Evolutionary conservation across 2,888 invertebrate genomes (phyloP), one percentile per base, ranked within the genome.

Genomic region (Drosophila glabriapex): DNA sequence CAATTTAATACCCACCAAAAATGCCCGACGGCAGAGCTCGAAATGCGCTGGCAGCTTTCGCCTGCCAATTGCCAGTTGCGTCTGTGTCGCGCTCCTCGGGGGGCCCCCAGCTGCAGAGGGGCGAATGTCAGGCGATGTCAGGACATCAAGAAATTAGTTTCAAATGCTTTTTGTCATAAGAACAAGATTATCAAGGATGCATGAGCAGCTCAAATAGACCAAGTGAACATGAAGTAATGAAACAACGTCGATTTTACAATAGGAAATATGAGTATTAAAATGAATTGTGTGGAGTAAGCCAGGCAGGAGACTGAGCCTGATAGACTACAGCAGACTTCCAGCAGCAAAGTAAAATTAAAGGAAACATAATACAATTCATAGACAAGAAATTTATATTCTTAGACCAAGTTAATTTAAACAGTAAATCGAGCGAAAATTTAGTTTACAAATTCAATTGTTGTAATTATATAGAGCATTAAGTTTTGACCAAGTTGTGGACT

Each of bases 101-200:
- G 63, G 35, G 29, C 28, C 49, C 49, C 39, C 68, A 59, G 59
- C 43, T 76, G 74, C 39, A 70, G 78, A 83, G 69, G 73, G 80
- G 35, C 73, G 19, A 55, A 75, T 35, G 35, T 35, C 35, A 35
- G 35, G 35, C 35, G 35, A 62, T 68, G 78, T 66, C 78, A 78
- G 73, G 67, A 56, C 72, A 75, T 68, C 74, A 73, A 73, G 76
- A 85, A 89, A 85, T 86, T 89, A 83, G 81, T 80, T 86, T 81
- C 62, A 46, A 78, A 83, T 80, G 72, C n/a, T 65, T 60, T 75
- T 81, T 73, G 50, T 61, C 59, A 52, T 53, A 60, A 63, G 41
- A 43, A 66, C 53, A 53, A 54, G 49, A 63, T 69, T 70, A 70
- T 53, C 33, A 60, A 43, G 28, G 28, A 56, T 41, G 16, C 35